These are phyloP conservation scores for Hydrozoanthus tunicans DNA, from an alignment of 64 coral and sea anemone species.

Conservation along the genomic window DNA sequence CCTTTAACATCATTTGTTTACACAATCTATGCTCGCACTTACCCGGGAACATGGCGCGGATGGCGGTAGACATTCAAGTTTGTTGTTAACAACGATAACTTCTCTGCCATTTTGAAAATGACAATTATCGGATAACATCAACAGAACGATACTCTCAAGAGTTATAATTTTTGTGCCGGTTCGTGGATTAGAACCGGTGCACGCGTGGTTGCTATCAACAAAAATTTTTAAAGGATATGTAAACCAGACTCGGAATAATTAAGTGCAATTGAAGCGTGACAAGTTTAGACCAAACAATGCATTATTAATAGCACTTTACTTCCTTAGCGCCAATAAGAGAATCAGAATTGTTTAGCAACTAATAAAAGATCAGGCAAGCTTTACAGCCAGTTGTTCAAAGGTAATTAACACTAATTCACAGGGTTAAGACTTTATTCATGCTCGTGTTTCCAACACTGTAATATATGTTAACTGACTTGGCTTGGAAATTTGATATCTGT, in stretches of 20 bases:
- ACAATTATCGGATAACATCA: background rate
- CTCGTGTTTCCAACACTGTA: too few species aligned
- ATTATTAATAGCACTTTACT: constrained; percentile 18
- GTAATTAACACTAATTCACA: too few species aligned
- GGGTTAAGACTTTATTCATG: too few species aligned
- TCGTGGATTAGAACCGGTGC: background rate
- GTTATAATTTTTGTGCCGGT: background rate
- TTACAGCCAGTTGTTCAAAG: too few species aligned
- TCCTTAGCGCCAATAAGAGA: background rate
- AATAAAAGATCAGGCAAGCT: too few species aligned
- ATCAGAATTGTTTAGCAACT: too few species aligned
- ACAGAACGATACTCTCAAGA: background rate
- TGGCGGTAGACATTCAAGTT: constrained; percentile 50
- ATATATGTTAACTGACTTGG: too few species aligned
- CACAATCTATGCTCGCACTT: constrained; percentile 11
- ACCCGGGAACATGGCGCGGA: constrained; percentile 51
- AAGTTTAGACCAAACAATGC: background rate
- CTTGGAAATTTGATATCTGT: too few species aligned
- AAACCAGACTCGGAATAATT: background rate
- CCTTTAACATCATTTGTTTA: background rate
- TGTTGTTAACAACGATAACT: constrained; percentile 42
- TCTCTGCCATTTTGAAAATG: constrained; percentile 30
- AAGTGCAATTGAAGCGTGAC: constrained; percentile 24
- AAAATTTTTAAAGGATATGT: background rate
- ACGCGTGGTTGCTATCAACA: constrained; percentile 53